Base-by-base conservation (phyloP, 1,140 invertebrate genomes). In the Conus betulinus region DNA sequence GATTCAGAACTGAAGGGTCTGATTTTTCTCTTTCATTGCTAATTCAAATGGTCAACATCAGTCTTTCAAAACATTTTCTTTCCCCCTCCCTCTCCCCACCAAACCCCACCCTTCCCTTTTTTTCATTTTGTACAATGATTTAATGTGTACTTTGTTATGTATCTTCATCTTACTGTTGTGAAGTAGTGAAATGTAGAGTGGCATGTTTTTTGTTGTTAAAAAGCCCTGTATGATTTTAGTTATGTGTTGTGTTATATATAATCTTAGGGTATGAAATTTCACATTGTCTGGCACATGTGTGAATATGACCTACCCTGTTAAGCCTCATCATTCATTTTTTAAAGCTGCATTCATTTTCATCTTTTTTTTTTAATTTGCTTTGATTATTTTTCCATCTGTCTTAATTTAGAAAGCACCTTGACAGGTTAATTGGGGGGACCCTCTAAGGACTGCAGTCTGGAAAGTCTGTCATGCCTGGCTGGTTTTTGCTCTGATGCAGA, bases 171-270 rank as follows among this genome's bases (percentile, higher is more conserved):
- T 71, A 71, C 67, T 71, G 67, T 71, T 71, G 67, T 71, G 67
- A 71, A 20, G 20, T 71, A 71, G 67, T 71, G 67, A 71, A 71
- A 20, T 71, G 20, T 71, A 71, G 67, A 71, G 17, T 71, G 67
- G 67, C 67, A 71, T 71, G 67, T 71, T 71, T 71, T 71, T 71
- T 71, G 67, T 71, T 71, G 23, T 71, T 71, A 71, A 60, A 60
- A 60, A 60, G 67, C 23, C 67, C 11, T 71, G 67, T 71, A 71
- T 71, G 67, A 71, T 71, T 71, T 71, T n/a, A n/a, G 20, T n/a
- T 71, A 23, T 71, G 67, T 71, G 67, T 71, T 71, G 67, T 71
- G 67, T 71, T 71, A n/a, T 20, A 71, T 71, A n/a, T 71, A 71
- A 71, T 71, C 20, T 7, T n/a, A 13, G 11, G 6, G 67, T 71